These are phyloP conservation scores for Ptychoptera contaminata DNA, from an alignment of 2,888 invertebrate species.

Conservation along the genomic window DNA sequence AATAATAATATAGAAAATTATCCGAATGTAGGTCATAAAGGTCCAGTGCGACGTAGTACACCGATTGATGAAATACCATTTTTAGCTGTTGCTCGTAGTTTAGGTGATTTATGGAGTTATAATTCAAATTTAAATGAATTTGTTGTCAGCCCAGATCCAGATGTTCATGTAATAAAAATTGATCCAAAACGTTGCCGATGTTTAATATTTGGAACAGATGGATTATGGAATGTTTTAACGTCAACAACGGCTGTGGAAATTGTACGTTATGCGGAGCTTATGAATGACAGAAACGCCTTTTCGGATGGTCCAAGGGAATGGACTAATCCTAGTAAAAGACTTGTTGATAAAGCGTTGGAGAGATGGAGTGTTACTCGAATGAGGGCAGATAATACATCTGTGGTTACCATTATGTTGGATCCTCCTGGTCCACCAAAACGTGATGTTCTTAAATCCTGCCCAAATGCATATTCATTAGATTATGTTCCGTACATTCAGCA, in stretches of 20 bases:
- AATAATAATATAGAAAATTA: background rate
- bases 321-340: slow-evolving; percentile 81
- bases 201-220: slow-evolving; percentile 91
- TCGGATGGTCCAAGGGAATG: slow-evolving; percentile 36
- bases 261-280: slow-evolving; percentile 65
- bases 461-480: background rate
- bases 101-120: slow-evolving; percentile 97
- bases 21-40: slow-evolving; percentile 30
- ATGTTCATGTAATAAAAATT: slow-evolving; percentile 73
- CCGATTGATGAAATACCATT: slow-evolving; percentile 90
- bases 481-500: background rate
- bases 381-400: slow-evolving; percentile 93
- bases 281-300: slow-evolving; percentile 46
- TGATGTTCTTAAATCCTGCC: background rate
- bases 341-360: slow-evolving; percentile 69
- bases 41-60: slow-evolving; percentile 79
- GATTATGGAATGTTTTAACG: slow-evolving; percentile 89
- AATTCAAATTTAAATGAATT: slow-evolving; percentile 81
- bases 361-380: slow-evolving; percentile 71
- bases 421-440: slow-evolving; percentile 63
- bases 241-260: slow-evolving; percentile 69
- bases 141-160: slow-evolving; percentile 96
- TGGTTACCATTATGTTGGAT: slow-evolving; percentile 76
- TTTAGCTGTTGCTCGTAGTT: slow-evolving; percentile 85
- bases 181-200: slow-evolving; percentile 52